Evolutionary conservation across 2,113 vertebrate genomes (phyloP), one percentile per base, ranked within the genome.

Genomic region (Ptilorrhoa leucosticta): DNA sequence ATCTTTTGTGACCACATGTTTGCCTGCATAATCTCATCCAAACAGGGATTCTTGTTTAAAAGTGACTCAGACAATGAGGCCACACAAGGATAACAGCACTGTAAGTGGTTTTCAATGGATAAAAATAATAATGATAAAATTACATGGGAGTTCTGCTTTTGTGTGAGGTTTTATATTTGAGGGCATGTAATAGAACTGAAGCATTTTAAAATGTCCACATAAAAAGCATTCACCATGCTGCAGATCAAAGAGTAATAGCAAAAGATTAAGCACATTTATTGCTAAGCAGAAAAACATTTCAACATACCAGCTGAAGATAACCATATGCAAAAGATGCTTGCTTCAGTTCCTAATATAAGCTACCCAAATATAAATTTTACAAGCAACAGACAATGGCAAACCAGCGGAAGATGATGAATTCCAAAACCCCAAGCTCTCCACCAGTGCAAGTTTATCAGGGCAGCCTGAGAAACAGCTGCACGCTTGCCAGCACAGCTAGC

Each of bases 241-340:
- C 50, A 83, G 57, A 60, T 82, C 57, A 79, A 81, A 86, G 63
- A 54, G 30, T 3, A 83, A n/a, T 5, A 82, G 31, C 24, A 87
- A 54, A 35, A 96, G 44, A 81, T 91, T 48, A 79, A 64, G 47
- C 35, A 79, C 60, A 70, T 91, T 57, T 80, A 76, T 70, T 61
- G 37, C 50, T 70, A 88, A 91, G 75, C 31, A 91, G 63, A 73
- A 96, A 91, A 94, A 70, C 30, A 88, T 90, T 85, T 80, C 33
- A 57, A 63, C 35, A 51, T 31, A 66, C 23, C 54, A 87, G 61
- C 82, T 91, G 57, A 87, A 91, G 48, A 87, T 53, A 78, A 72
- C 83, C 35, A 83, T 15, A 65, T 31, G 50, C 63, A 85, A 91
- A 69, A 48, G 30, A 64, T 1, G 0, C 27, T 51, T 65, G 21